Percentiles rank a stretch among this genome's conserved stretches.
Evolutionary conservation across 1,140 invertebrate genomes (phyloP).

Genomic region (Euglossa dilemma): DNA sequence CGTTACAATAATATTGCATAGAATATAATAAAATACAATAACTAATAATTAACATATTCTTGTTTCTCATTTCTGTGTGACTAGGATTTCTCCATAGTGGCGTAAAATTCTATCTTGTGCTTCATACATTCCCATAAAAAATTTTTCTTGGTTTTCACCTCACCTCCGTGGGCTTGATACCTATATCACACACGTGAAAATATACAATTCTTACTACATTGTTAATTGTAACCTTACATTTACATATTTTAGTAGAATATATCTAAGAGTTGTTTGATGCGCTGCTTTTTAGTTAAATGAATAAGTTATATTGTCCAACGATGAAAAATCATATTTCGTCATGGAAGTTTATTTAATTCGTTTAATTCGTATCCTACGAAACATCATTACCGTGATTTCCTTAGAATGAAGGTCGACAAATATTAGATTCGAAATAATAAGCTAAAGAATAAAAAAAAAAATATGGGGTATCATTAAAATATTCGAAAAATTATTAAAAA

Average conservation of each 20-base stretch:
- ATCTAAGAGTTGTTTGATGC: slow-evolving; percentile 35
- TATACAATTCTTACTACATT: slow-evolving; percentile 44
- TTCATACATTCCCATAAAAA: slow-evolving; percentile 23
- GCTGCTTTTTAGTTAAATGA: not conserved
- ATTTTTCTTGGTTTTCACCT: slow-evolving; percentile 23
- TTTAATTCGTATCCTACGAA: not conserved
- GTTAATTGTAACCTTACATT: slow-evolving; percentile 15
- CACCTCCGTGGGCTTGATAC: slow-evolving; percentile 16
- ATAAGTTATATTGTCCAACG: not conserved
- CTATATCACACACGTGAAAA: slow-evolving; percentile 55
- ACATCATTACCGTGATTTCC: not conserved
- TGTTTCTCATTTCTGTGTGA: slow-evolving; percentile 53
- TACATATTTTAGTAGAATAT: slow-evolving; percentile 29
- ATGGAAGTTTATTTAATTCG: slow-evolving; percentile 5
- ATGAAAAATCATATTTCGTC: not conserved
- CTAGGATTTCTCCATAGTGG: slow-evolving; percentile 65
- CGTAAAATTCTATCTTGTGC: slow-evolving; percentile 53
- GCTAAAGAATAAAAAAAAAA: not conserved
- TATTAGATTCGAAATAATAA: slow-evolving; percentile 8
- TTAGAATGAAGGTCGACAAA: not conserved
- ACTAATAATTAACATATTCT: slow-evolving; percentile 55
- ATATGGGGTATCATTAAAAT: not conserved
- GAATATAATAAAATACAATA: slow-evolving; percentile 61
- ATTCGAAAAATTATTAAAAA: not conserved
- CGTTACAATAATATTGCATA: slow-evolving; percentile 53